Conservation (phyloP, 1,140 invertebrate genomes). For the Adoxophyes honmai region DNA sequence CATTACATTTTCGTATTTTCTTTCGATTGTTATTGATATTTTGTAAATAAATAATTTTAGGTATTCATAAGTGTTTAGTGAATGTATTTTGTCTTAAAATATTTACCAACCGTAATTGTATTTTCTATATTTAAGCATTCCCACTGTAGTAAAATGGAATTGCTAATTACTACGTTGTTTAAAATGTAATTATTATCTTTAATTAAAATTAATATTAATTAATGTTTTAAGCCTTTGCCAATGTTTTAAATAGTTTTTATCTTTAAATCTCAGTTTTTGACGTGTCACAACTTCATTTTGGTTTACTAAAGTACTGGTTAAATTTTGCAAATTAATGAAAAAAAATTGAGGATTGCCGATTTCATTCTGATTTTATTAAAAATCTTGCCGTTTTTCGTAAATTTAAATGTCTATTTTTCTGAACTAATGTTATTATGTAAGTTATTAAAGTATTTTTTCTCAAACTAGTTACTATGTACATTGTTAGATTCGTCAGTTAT, state of each 20-base stretch:
- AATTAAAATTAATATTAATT: not conserved
- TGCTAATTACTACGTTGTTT: constrained; percentile 7
- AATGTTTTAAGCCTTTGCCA: not conserved
- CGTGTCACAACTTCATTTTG: not conserved
- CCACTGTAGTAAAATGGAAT: constrained; percentile 2
- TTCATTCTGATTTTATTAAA: not conserved
- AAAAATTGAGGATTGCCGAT: too few relatives aligned
- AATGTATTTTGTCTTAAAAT: constrained; percentile 1
- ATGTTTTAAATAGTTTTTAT: not conserved
- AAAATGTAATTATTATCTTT: constrained; percentile 10
- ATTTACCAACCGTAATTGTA: constrained; percentile 7
- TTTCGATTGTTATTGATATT: not conserved
- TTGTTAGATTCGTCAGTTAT: constrained; percentile 59
- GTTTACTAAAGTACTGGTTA: not conserved
- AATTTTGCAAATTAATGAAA: too few relatives aligned
- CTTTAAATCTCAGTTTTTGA: not conserved
- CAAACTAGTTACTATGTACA: constrained; percentile 35
- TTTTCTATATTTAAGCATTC: constrained; percentile 11
- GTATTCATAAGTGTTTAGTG: constrained; percentile 1
- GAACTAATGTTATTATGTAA: constrained; percentile 18
- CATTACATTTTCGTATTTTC: too few relatives aligned
- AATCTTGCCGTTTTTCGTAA: not conserved
- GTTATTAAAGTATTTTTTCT: constrained; percentile 34
- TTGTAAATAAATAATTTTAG: not conserved
- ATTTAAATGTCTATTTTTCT: not conserved